phyloP scores from a whole-genome alignment of 2,797 vertebrate genomes.

The Picus viridis region DNA sequence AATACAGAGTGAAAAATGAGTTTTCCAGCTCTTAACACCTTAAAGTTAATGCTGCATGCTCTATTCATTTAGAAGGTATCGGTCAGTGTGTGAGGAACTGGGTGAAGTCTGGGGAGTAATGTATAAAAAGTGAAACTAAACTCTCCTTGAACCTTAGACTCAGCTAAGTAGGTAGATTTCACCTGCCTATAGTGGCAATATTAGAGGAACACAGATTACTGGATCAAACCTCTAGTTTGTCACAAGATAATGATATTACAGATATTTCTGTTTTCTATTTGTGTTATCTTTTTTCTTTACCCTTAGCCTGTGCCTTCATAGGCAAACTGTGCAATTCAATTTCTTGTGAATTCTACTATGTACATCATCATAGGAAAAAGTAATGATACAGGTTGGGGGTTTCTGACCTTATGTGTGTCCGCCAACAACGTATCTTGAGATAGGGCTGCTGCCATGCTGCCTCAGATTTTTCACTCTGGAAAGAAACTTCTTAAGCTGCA shows the following conservation, averaged over 20 bases:
- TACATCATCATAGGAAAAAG: background rate
- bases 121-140: background rate
- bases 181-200: background rate
- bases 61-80: background rate
- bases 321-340: background rate
- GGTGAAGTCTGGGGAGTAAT: background rate
- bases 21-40: background rate
- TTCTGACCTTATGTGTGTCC: background rate
- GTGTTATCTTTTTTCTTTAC: background rate
- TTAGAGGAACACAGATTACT: background rate
- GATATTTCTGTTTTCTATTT: background rate
- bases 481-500: background rate
- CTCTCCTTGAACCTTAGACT: background rate
- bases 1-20: background rate
- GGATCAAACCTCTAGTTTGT: background rate
- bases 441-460: background rate
- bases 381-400: accelerated
- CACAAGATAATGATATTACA: background rate
- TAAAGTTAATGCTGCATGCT: background rate
- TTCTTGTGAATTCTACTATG: background rate
- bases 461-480: background rate
- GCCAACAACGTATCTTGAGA: background rate
- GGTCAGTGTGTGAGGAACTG: background rate
- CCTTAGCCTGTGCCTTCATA: background rate
- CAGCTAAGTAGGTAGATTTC: background rate